Base-by-base conservation (phyloP, 2,113 vertebrate genomes). In the Zapornia atra region DNA sequence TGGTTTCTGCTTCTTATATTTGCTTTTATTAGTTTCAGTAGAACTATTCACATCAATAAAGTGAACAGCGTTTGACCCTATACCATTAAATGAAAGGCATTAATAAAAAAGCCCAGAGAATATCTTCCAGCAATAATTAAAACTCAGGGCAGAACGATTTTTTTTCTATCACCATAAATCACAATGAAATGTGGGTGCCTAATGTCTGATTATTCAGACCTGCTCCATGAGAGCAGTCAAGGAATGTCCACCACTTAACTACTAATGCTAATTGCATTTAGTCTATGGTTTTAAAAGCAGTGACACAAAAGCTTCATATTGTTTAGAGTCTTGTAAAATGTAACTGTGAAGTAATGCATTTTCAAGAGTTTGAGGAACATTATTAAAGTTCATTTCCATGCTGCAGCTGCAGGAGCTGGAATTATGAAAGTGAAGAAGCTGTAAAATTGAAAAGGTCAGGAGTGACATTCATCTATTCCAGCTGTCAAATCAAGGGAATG, bases 391-490 rank as follows among this genome's bases (percentile, higher is more conserved):
- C 70, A 77, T 92, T 96, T 95, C 78, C 92, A 87, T 88, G 92
- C 73, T 79, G 93, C 82, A 85, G 86, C 92, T 92, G 65, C 82
- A 96, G 34, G 78, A 97, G 75, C 80, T 94, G 88, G 92, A 94
- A 90, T 94, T 96, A 90, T 46, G 86, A 92, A 90, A 91, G 82
- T 90, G 87, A 95, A 96, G 94, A 97, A 96, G 91, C 94, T 95
- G 94, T 84, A 94, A 96, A 96, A 91, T 81, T 90, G 93, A 94
- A 97, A 98, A 98, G 96, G 96, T 97, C 97, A 97, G 73, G 86
- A 95, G 88, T 86, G 94, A 96, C 96, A 97, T 97, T 97, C 80
- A 82, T 97, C 92, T 93, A 84, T 96, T 96, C 82, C 83, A 94
- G 90, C 95, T 94, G 88, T 93, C 97, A 95, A 87, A 95, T 95